Conservation (phyloP, 2,113 vertebrate species). For the Cinclus mexicanus region DNA sequence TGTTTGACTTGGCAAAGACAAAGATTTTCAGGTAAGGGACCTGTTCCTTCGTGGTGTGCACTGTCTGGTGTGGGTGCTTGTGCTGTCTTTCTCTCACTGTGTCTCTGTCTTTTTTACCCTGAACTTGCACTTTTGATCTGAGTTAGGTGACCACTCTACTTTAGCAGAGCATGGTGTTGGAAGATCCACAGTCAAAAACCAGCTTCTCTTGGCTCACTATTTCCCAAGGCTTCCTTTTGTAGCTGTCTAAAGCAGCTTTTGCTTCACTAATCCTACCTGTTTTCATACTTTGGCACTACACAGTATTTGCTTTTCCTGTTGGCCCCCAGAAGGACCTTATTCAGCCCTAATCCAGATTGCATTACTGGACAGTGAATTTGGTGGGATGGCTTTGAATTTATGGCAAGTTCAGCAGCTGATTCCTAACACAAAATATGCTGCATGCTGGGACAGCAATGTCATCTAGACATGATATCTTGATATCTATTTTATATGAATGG, state of each 20-base stretch:
- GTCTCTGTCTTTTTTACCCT: neutral
- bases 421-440: neutral
- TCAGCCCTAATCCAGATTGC: neutral
- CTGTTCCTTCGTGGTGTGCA: accelerated
- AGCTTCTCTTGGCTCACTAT: accelerated
- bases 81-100: neutral
- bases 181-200: neutral
- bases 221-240: neutral
- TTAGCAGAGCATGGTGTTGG: neutral
- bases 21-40: slow-evolving; percentile 33
- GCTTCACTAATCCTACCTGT: neutral
- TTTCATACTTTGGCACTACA: neutral
- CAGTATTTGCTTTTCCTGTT: neutral
- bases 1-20: neutral
- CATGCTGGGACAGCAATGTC: neutral
- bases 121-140: neutral
- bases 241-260: neutral
- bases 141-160: neutral
- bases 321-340: neutral
- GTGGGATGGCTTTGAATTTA: neutral
- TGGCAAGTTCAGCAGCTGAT: neutral
- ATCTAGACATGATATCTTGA: neutral
- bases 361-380: neutral
- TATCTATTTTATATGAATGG: neutral
- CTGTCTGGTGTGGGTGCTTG: neutral